Evolutionary conservation across 2,113 vertebrate species (phyloP).

Genomic region (Dicrurus megarhynchus): DNA sequence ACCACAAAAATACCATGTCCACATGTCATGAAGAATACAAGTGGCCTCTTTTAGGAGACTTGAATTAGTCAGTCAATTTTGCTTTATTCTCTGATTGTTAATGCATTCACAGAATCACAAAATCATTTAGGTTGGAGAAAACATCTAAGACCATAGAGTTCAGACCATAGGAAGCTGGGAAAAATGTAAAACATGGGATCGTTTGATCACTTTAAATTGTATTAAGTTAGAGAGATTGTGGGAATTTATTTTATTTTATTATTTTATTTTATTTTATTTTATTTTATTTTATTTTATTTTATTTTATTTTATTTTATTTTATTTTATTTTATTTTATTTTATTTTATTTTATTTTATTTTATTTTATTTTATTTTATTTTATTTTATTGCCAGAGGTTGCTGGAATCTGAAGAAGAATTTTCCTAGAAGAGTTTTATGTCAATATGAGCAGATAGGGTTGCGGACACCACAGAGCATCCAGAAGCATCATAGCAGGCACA

Average conservation of each 20-base stretch:
- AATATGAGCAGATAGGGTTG: background rate
- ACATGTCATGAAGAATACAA: accelerated
- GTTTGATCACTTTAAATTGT: background rate
- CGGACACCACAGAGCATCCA: background rate
- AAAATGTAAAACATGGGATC: background rate
- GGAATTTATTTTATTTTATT: background rate
- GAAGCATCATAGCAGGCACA: background rate
- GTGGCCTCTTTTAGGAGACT: background rate
- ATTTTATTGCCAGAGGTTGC: background rate
- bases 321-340: background rate
- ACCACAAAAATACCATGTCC: background rate
- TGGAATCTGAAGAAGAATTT: background rate
- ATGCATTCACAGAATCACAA: background rate
- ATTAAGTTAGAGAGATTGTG: background rate
- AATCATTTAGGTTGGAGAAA: background rate
- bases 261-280: background rate
- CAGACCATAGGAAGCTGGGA: background rate
- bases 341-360: background rate
- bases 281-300: background rate
- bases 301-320: background rate
- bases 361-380: background rate
- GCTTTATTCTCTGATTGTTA: background rate
- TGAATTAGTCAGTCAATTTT: background rate
- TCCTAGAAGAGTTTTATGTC: background rate
- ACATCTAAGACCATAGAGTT: background rate